Evolutionary conservation across 2,888 invertebrate genomes (phyloP).

Genomic region (Thyatira batis): DNA sequence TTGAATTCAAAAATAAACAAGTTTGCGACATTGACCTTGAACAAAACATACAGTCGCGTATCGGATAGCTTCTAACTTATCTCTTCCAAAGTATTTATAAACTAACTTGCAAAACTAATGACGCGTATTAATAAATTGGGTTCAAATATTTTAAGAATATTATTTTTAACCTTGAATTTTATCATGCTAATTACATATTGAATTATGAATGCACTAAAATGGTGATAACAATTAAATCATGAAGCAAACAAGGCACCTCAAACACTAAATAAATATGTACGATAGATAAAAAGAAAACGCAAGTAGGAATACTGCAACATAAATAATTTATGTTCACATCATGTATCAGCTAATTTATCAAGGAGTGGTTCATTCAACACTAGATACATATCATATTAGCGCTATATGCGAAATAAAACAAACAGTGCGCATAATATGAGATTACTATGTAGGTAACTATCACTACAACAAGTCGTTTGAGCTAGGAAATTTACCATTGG

Average conservation of each 20-base stretch:
- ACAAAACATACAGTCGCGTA: background rate
- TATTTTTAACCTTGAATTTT: background rate
- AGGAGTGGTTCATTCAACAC: background rate
- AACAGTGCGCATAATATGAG: constrained; percentile 26
- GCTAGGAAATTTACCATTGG: constrained; percentile 50
- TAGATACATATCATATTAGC: background rate
- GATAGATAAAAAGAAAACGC: background rate
- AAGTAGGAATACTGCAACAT: background rate
- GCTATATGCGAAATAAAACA: constrained; percentile 21
- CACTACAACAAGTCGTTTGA: constrained; percentile 32
- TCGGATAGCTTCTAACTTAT: background rate
- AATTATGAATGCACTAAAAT: background rate
- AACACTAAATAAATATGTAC: background rate
- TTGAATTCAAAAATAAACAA: background rate
- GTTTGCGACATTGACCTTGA: constrained; percentile 1
- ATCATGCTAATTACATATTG: background rate
- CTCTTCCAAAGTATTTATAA: background rate
- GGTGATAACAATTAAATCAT: background rate
- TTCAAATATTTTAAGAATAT: background rate
- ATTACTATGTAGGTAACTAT: constrained; percentile 21
- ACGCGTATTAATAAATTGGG: background rate
- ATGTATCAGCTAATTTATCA: background rate
- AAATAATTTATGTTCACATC: background rate
- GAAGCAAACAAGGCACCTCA: background rate
- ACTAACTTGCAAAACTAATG: background rate